Evolutionary conservation across 2,113 vertebrate genomes (phyloP), one percentile per base, ranked within the genome.

Genomic region (Oncorhynchus clarkii): DNA sequence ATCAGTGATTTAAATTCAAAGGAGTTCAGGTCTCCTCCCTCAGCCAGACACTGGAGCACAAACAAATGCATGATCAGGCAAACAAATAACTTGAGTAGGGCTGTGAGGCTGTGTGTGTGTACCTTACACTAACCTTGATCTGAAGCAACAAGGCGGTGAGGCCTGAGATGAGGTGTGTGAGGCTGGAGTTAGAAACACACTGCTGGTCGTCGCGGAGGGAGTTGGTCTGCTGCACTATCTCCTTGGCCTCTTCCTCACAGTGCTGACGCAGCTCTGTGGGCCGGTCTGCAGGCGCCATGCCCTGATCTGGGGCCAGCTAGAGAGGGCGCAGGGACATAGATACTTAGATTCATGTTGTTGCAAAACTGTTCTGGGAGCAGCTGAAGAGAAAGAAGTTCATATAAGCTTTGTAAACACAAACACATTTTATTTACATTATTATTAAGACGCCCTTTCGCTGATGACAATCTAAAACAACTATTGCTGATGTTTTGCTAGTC

Each of bases 1-100:
- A 95, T 99, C 88, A 99, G 90, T 70, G 98, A 99, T 89, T 99
- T 99, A 88, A 99, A 99, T 89, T 99, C 97, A 93, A 99, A 99
- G 39, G 98, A 99, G 91, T 99, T 99, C 89, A 99, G 90, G 88
- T 99, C 97, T 71, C 95, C 96, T 79, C 96, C 97, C 87, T 99
- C 98, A 82, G 97, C 97, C 87, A 99, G 92, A 94, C 96, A 98
- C 98, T 99, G 90, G 65, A 85, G 84, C 75, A 92, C 88, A 85
- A 84, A 24, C 20, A 70, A 12, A 22, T 45, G 12, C 39, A 45
- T 45, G 39, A 45, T 45, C 39, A 45, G 39, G 39, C 39, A 45
- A 45, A 45, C 39, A 45, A 45, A 45, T 45, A 11, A 45, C 39
- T 45, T 45, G 39, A 45, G 2, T 11, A 45, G 39, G 39, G 9